Base-by-base conservation (phyloP, 2,113 vertebrate genomes). In the Gorsachius goisagi region DNA sequence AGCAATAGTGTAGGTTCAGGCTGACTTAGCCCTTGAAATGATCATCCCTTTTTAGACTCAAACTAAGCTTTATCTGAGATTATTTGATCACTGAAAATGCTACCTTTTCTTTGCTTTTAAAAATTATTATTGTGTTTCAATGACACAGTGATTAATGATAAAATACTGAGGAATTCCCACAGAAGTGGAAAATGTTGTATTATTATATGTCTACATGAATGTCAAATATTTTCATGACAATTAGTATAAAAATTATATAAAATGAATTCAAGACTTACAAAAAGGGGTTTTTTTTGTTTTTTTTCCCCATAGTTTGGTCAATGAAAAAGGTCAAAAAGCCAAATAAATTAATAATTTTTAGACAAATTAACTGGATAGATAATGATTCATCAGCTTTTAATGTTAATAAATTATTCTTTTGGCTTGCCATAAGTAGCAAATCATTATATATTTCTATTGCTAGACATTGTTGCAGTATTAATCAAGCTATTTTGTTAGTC, bases 371-470 rank as follows among this genome's bases (percentile, higher is more conserved):
- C 59, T 95, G 75, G 20, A 41, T 69, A 50, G 5, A 45, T 88
- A 95, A 79, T 90, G 56, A 56, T 85, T 95, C 41, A 88, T 92
- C 72, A 88, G 10, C 37, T 82, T 81, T 73, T 69, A 93, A 94
- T 49, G 8, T 59, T 68, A 83, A 91, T 82, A 95, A 85, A 90
- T 87, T 93, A 75, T 95, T 94, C 35, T 63, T 15, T 71, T 96
- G 89, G 3, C 13, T 55, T 82, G 37, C 63, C 30, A 47, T 78
- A 45, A 56, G 16, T 73, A 82, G 41, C 24, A 88, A 95, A 87
- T 73, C 27, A 35, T 83, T 90, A 89, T 81, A 44, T 56, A 83
- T 90, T 72, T 81, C 5, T 84, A 79, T 45, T 44, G 33, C 28
- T 77, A 93, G 58, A 86, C 22, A 73, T 71, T 80, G 63, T 79